A percentile compares a stretch with the other conserved stretches of the same genome.
Evolutionary conservation across 2,113 vertebrate genomes (phyloP).

Genomic region (Agapornis roseicollis): DNA sequence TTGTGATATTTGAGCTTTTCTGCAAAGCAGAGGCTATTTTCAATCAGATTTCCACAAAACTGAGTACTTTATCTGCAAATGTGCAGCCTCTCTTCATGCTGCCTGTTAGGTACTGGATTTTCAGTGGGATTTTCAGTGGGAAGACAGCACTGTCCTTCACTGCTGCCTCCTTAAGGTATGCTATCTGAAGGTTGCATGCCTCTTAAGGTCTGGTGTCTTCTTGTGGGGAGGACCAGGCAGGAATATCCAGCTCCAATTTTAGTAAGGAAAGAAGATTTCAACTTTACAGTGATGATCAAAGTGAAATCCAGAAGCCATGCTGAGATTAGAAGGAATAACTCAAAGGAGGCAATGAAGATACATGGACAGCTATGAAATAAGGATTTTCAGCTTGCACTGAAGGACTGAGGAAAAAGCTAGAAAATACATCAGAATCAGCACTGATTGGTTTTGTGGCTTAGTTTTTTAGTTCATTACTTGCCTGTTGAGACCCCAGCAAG

Average conservation of each 20-base stretch:
- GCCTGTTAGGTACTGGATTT: background rate
- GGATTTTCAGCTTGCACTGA: background rate
- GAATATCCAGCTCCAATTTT: background rate
- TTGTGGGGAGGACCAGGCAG: background rate
- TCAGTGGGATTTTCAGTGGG: background rate
- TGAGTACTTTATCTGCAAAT: background rate
- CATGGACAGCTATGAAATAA: background rate
- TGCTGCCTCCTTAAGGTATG: background rate
- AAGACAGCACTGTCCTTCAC: background rate
- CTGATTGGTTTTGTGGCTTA: background rate
- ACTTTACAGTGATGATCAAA: conserved; percentile 10
- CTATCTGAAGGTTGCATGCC: background rate
- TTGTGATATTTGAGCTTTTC: background rate
- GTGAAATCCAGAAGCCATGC: conserved; percentile 7
- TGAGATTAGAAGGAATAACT: conserved; percentile 23
- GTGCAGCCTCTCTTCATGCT: background rate
- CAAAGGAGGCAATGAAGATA: background rate
- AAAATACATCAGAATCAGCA: background rate
- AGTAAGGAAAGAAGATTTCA: background rate
- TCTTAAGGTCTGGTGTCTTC: background rate
- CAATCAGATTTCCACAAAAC: background rate
- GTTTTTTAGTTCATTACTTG: background rate
- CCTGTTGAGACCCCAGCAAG: background rate
- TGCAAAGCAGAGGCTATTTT: background rate
- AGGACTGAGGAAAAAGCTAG: background rate